Evolutionary conservation across 2,888 invertebrate species (phyloP), one percentile per base, ranked within the genome.

Genomic region (Cotesia congregata): DNA sequence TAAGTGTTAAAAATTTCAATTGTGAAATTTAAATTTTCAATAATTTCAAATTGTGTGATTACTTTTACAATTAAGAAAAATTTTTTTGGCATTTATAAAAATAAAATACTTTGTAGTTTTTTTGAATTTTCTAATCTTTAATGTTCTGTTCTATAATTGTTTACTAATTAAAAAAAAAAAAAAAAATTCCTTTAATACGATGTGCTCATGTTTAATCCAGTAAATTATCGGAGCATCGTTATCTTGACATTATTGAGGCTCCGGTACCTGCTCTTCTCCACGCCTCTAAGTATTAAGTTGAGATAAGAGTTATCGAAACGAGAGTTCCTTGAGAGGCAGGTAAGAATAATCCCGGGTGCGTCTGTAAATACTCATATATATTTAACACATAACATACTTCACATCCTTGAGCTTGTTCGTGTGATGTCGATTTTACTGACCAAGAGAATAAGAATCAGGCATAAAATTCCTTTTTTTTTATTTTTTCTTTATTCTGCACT

Each of bases 291-390:
- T 85, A 86, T 87, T 87, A 86, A 85, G 84, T 83, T 83, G 80
- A 86, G 87, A 87, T 87, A 87, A 86, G 50, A 85, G 85, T 88
- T 87, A 87, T 88, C 87, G 86, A 80, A 72, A 75, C 4, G 12
- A 9, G 50, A 73, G 74, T 84, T 83, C 81, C 83, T 80, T 81
- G 82, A 82, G 83, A 81, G 84, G 85, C 82, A 83, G 86, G 81
- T 82, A 81, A 77, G 80, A 80, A 81, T 30, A 30, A 30, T 79
- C 75, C 72, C 74, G 78, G 70, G 72, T 75, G 50, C 50, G 78
- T 75, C 71, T 69, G 77, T 74, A 76, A 76, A 80, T 78, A 79
- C 77, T 68, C 60, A 77, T 77, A 75, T 77, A 75, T 41, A 75
- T 50, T 50, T 12, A 50, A 50, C 50, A 12, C 50, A 50, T 12